Base-by-base conservation (phyloP, 2,113 vertebrate genomes). In the Clarias macrocephalus region DNA sequence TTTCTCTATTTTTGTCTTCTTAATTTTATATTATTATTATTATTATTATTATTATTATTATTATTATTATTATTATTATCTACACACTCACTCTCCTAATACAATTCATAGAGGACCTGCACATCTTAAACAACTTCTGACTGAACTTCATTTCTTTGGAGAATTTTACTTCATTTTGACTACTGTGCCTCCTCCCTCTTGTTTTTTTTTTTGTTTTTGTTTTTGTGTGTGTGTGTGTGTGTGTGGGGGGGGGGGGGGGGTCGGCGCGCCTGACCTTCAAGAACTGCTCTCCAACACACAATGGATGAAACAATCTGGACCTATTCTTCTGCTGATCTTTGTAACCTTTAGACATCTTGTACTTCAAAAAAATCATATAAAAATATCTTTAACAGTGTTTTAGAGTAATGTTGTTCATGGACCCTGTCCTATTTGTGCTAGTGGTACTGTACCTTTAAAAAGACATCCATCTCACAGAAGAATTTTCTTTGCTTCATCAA, bases 401-500 rank as follows among this genome's bases (percentile, higher is more conserved):
- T 16, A 59, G 57, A 3, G 57, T 59, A 59, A 59, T 19, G 57
- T 3, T 18, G 18, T 59, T 18, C 12, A 18, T 59, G 16, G 15
- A 10, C 60, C 23, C 60, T 63, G 7, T 23, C 23, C 19, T 25
- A 23, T 63, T 63, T 63, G 5, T 63, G 23, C 60, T 63, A 25
- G 60, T 7, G 6, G 48, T 48, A 48, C 48, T 48, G 7, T 48
- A 48, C 6, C 7, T 48, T 48, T 48, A 77, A 72, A 33, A 83
- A 72, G 59, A 84, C 77, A 76, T 81, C 75, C 81, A 65, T 57
- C 13, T 88, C 85, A 59, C 60, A 89, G 85, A 82, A 73, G 85
- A 83, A 77, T 81, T 86, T 80, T 77, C 80, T 79, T 73, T 88
- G 83, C 85, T 62, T 88, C 90, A 80, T 89, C 25, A 85, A 52